Percentiles rank a stretch among this genome's conserved stretches.
phyloP scores from a whole-genome alignment of 2,113 vertebrate species.

The Camelus bactrianus region DNA sequence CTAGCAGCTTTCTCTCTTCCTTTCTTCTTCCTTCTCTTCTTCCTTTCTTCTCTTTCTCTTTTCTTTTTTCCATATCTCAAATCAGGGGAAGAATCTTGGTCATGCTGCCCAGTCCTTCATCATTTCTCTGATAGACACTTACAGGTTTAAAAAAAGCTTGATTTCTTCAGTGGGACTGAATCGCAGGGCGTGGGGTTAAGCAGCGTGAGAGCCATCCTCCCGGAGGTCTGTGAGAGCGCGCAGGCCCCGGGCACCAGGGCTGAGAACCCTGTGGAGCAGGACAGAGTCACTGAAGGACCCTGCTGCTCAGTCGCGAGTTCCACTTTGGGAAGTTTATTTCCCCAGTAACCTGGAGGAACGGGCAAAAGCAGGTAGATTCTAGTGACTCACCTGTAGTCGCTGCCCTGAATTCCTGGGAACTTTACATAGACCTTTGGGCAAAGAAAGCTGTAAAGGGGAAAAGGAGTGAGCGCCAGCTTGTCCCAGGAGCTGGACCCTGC shows the following conservation, averaged over 20 bases:
- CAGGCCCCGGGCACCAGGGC: too few relatives aligned
- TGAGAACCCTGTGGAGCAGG: fast-evolving
- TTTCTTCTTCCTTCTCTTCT: not conserved
- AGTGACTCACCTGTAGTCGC: not conserved
- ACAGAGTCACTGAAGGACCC: fast-evolving
- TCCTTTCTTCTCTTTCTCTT: too few relatives aligned
- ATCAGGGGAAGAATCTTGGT: not conserved
- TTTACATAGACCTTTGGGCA: not conserved
- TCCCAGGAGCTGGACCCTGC: not conserved
- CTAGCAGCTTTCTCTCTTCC: fast-evolving
- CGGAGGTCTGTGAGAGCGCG: not conserved
- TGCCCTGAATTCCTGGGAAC: not conserved
- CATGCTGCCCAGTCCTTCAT: not conserved
- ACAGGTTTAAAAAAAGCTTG: not conserved
- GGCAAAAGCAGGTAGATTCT: not conserved
- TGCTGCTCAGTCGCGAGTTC: fast-evolving
- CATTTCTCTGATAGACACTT: not conserved
- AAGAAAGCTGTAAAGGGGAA: not conserved
- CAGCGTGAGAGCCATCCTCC: too few relatives aligned
- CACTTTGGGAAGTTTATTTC: not conserved
- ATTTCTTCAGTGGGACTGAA: not conserved
- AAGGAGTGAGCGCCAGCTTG: not conserved
- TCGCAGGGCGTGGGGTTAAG: not conserved
- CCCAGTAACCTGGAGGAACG: not conserved
- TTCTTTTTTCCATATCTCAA: not conserved